A percentile compares a stretch with the other conserved stretches of the same genome.
Evolutionary conservation across 35 echinoderm and acorn worm genomes (phyloP).

Genomic region (Holothuria glaberrima): DNA sequence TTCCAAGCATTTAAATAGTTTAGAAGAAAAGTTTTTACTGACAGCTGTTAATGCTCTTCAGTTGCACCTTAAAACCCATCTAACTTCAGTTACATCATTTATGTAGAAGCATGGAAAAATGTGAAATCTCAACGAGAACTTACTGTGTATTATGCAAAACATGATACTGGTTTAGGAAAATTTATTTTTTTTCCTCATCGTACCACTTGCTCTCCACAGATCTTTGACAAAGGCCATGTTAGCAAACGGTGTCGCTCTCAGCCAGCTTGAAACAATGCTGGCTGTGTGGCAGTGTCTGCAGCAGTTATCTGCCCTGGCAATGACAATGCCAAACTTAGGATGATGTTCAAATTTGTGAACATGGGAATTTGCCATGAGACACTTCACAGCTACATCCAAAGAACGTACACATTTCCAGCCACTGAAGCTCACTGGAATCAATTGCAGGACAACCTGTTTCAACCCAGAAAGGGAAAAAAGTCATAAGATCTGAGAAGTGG

Average conservation of each 20-base stretch:
- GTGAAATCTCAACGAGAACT: no score
- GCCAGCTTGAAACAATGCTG: constrained; percentile 1
- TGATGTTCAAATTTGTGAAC: constrained; percentile 33
- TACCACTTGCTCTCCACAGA: background rate
- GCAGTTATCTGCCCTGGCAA: constrained; percentile 21
- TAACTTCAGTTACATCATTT: no score
- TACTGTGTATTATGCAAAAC: no score
- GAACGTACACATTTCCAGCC: background rate
- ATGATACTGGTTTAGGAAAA: background rate
- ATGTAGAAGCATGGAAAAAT: no score
- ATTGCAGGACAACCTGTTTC: background rate
- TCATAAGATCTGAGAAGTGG: background rate
- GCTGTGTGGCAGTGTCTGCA: background rate
- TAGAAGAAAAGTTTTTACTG: constrained; percentile 14
- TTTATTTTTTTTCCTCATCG: background rate
- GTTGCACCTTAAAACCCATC: no score
- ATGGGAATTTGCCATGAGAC: background rate
- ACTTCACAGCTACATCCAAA: background rate
- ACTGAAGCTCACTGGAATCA: constrained; percentile 5
- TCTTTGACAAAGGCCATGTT: constrained; percentile 20
- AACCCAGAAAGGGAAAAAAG: constrained; percentile 3
- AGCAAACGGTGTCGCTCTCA: constrained; percentile 22
- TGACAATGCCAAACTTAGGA: background rate
- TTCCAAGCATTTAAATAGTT: constrained; percentile 5
- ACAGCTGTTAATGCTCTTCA: no score